Percentiles rank a stretch among this genome's conserved stretches.
phyloP scores from a whole-genome alignment of 2,797 vertebrate species.

The Hippoglossus hippoglossus region DNA sequence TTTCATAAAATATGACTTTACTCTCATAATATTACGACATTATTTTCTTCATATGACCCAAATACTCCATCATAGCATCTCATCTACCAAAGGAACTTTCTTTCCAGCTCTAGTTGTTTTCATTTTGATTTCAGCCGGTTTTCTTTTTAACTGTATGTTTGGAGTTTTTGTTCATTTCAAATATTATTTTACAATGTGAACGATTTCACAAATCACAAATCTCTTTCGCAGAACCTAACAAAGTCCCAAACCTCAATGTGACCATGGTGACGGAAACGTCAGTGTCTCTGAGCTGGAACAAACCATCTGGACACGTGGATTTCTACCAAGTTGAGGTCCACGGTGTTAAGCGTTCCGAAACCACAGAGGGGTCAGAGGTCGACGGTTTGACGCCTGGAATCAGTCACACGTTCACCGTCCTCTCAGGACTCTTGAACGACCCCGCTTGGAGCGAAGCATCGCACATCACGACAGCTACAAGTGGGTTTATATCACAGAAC shows the following conservation, averaged over 20 bases:
- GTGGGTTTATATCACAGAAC: slow-evolving; percentile 55
- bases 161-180: too few relatives aligned
- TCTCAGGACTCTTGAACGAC: slow-evolving; percentile 12
- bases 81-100: too few relatives aligned
- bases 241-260: slow-evolving; percentile 15
- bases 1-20: too few relatives aligned
- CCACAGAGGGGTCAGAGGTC: fast-evolving
- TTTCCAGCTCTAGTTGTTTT: too few relatives aligned
- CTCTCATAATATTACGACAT: too few relatives aligned
- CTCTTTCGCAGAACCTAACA: slow-evolving; percentile 65
- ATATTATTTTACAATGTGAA: too few relatives aligned
- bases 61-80: too few relatives aligned
- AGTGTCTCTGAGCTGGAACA: slow-evolving; percentile 49
- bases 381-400: slow-evolving; percentile 5
- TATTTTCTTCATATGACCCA: too few relatives aligned
- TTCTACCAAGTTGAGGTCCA: slow-evolving; percentile 24
- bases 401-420: slow-evolving; percentile 49
- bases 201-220: too few relatives aligned
- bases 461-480: neutral
- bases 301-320: slow-evolving; percentile 43
- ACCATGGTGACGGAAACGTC: fast-evolving
- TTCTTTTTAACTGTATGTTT: too few relatives aligned
- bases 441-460: slow-evolving; percentile 2
- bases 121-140: too few relatives aligned
- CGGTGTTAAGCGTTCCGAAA: fast-evolving